Percentiles rank a stretch among this genome's conserved stretches.
Conservation (phyloP, 1,140 invertebrate genomes). For the Macrotrachela quadricornifera region DNA sequence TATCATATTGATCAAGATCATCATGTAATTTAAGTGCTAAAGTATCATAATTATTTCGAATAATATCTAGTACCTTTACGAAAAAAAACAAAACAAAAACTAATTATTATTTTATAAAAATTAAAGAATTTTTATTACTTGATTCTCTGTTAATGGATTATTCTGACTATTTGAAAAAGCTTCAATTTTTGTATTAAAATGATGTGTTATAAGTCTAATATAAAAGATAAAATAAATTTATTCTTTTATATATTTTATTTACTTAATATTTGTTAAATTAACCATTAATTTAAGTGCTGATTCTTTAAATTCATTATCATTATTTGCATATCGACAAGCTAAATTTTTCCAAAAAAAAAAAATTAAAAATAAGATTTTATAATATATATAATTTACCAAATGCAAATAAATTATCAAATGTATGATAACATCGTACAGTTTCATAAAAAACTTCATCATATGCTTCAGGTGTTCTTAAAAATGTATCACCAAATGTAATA, state of each 20-base stretch:
- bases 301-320: constrained; percentile 3
- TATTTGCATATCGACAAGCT: too few relatives aligned
- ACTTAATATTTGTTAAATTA: constrained; percentile 8
- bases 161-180: constrained; percentile 13
- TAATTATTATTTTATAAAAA: too few relatives aligned
- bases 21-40: constrained; percentile 82
- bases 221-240: constrained; percentile 10
- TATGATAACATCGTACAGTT: constrained; percentile 73
- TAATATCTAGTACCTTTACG: constrained; percentile 51
- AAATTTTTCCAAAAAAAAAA: background rate
- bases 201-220: constrained; percentile 65
- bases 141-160: constrained; percentile 1
- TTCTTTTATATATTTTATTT: background rate
- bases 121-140: constrained; percentile 27
- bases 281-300: constrained; percentile 1
- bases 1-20: constrained; percentile 73
- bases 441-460: constrained; percentile 97
- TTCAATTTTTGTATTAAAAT: constrained; percentile 84
- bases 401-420: constrained; percentile 79
- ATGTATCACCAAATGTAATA: constrained; percentile 89
- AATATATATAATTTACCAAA: constrained; percentile 39
- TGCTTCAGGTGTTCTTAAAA: constrained; percentile 71
- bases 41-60: constrained; percentile 80
- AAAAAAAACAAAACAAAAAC: too few relatives aligned
- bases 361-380: too few relatives aligned